phyloP scores from a whole-genome alignment of 2,888 invertebrate species.

The Sinopyrophorus schimmeli region DNA sequence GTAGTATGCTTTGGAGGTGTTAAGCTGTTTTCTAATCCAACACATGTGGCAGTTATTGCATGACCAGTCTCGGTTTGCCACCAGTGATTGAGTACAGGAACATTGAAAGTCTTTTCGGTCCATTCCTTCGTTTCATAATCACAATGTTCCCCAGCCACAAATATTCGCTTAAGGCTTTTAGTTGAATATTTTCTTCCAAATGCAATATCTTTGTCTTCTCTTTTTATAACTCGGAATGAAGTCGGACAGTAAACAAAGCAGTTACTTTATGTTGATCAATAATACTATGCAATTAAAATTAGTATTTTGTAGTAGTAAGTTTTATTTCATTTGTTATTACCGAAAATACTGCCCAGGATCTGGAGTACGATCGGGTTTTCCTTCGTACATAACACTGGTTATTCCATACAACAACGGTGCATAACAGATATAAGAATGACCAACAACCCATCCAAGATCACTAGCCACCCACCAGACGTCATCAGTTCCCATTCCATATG shows the following conservation, averaged over 20 bases:
- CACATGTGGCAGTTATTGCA: conserved; percentile 82
- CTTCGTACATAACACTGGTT: conserved; percentile 85
- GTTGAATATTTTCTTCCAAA: conserved; percentile 67
- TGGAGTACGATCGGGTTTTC: conserved; percentile 93
- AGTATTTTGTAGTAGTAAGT: conserved; percentile 24
- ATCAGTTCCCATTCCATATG: conserved; percentile 77
- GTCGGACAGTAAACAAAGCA: conserved; percentile 91
- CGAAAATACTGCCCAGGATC: conserved; percentile 91
- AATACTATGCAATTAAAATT: too few species aligned
- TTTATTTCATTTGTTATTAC: conserved; percentile 54
- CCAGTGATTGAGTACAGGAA: conserved; percentile 89
- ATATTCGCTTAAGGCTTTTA: conserved; percentile 71
- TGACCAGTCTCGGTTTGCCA: conserved; percentile 98
- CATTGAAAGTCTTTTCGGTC: conserved; percentile 71
- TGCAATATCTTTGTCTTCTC: conserved; percentile 75
- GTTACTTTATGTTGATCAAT: conserved; percentile 85
- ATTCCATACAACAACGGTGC: conserved; percentile 82
- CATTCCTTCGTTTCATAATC: conserved; percentile 86
- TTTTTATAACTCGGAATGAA: conserved; percentile 81
- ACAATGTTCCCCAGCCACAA: conserved; percentile 91
- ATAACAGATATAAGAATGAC: conserved; percentile 93
- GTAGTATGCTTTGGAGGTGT: conserved; percentile 74
- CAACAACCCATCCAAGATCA: conserved; percentile 90
- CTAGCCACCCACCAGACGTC: conserved; percentile 94
- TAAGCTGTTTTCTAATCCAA: conserved; percentile 73